Base-by-base conservation (phyloP, 2,888 invertebrate species). In the Cephus runcator region DNA sequence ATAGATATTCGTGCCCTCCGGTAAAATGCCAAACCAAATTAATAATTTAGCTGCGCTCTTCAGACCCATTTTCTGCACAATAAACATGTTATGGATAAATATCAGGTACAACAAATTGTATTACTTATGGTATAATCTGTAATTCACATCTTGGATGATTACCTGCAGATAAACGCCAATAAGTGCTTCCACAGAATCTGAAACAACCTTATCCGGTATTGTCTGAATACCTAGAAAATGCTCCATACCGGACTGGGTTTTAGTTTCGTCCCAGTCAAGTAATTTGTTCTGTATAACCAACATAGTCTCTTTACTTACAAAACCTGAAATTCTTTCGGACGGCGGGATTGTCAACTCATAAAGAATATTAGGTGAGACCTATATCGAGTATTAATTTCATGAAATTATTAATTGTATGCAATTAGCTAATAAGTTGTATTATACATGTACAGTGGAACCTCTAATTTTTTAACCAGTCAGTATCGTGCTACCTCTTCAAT, bases 131-230 rank as follows among this genome's bases (percentile, higher is more conserved):
- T 15, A 12, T 36, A 15, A 23, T 6, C 56, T 56, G 23, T 23
- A 23, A 56, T 23, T 56, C 6, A 9, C 0, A 56, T 56, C 23
- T 9, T 56, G 23, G 23, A 56, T 9, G 84, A 89, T 85, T 83
- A 92, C 92, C 75, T 92, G 90, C 1, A 97, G 93, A 89, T 96
- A 96, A 4, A 94, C 94, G 0, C 97, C 97, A 76, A 98, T 94
- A 4, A 98, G 90, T 0, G 98, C 96, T 92, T 98, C 98, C 2
- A 97, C 95, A 81, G 94, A 94, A 91, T 98, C 98, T 0, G 98
- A 96, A 6, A 96, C 91, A 75, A 93, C 91, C 93, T 97, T 95
- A 88, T 95, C 94, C 0, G 92, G 84, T 23, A 95, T 89, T 23
- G 90, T 90, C 82, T 93, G 93, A 40, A 91, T 84, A 15, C 92